Conservation (phyloP, 2,888 invertebrate species). For the Heliconius sara region DNA sequence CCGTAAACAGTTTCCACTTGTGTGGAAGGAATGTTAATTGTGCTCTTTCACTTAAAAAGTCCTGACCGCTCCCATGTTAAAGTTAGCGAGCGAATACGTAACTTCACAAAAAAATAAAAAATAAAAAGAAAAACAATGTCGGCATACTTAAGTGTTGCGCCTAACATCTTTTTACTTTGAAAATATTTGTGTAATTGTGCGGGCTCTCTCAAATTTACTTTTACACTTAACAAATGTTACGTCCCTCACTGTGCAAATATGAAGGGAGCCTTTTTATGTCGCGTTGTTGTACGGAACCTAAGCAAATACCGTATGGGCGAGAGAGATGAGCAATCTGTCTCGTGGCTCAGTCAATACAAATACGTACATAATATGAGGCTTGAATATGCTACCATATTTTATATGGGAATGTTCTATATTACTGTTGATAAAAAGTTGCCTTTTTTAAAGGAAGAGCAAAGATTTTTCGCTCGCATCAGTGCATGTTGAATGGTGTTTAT, state of each 20-base stretch:
- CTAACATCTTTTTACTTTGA: constrained; percentile 47
- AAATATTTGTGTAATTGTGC: constrained; percentile 53
- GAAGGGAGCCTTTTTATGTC: constrained; percentile 47
- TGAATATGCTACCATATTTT: constrained; percentile 38
- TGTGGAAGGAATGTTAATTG: constrained; percentile 51
- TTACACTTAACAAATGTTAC: constrained; percentile 61
- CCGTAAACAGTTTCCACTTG: constrained; percentile 51
- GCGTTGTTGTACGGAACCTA: constrained; percentile 56
- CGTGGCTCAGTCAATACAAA: constrained; percentile 48
- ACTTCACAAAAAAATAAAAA: constrained; percentile 39
- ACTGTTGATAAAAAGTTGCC: constrained; percentile 41
- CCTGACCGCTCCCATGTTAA: constrained; percentile 44
- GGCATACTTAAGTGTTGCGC: constrained; percentile 48
- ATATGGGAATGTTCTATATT: constrained; percentile 43
- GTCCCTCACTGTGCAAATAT: constrained; percentile 57
- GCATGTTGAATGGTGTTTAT: constrained; percentile 35
- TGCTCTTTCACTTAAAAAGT: constrained; percentile 49
- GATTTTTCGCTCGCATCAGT: constrained; percentile 40
- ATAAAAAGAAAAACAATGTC: constrained; percentile 45
- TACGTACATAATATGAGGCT: constrained; percentile 41
- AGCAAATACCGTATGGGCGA: constrained; percentile 53
- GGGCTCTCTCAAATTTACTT: constrained; percentile 58
- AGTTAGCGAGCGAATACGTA: constrained; percentile 44
- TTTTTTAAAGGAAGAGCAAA: constrained; percentile 42
- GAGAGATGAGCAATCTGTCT: constrained; percentile 48